These are phyloP conservation scores for Ferdinandea cuprea DNA, from an alignment of 2,888 invertebrate species.

Conservation along the genomic window DNA sequence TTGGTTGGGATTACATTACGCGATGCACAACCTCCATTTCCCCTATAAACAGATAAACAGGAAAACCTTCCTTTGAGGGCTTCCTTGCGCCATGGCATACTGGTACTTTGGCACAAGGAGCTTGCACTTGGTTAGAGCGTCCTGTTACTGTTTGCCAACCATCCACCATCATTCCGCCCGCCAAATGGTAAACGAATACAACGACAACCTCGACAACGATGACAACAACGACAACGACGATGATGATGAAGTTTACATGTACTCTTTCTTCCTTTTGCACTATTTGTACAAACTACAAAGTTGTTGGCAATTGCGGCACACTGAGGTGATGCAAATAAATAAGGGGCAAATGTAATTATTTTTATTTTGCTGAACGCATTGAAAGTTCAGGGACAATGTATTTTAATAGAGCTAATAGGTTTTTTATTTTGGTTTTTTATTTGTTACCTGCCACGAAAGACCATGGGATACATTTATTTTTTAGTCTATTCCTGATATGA, in stretches of 20 bases:
- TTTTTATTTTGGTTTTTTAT: too few relatives aligned
- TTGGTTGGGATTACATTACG: constrained; percentile 66
- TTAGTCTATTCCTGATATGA: too few relatives aligned
- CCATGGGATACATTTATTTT: too few relatives aligned
- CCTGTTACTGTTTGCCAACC: neutral
- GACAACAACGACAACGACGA: neutral
- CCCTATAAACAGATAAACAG: constrained; percentile 70
- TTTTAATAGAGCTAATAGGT: too few relatives aligned
- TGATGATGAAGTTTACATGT: neutral
- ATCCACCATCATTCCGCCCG: neutral
- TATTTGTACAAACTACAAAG: constrained; percentile 36
- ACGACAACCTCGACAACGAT: too few relatives aligned
- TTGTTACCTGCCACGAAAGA: too few relatives aligned
- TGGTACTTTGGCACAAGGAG: neutral
- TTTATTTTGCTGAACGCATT: too few relatives aligned
- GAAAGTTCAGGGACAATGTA: too few relatives aligned
- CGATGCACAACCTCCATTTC: constrained; percentile 70
- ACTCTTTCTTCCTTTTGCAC: neutral
- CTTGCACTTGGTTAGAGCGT: constrained; percentile 2
- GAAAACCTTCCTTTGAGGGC: constrained; percentile 71
- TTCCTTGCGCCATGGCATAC: constrained; percentile 45
- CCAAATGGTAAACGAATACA: neutral
- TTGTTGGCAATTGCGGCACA: constrained; percentile 17
- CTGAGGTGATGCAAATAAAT: constrained; percentile 7
- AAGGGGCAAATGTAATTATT: neutral